phyloP scores from a whole-genome alignment of 2,888 invertebrate species.

The Dendrolimus pini region DNA sequence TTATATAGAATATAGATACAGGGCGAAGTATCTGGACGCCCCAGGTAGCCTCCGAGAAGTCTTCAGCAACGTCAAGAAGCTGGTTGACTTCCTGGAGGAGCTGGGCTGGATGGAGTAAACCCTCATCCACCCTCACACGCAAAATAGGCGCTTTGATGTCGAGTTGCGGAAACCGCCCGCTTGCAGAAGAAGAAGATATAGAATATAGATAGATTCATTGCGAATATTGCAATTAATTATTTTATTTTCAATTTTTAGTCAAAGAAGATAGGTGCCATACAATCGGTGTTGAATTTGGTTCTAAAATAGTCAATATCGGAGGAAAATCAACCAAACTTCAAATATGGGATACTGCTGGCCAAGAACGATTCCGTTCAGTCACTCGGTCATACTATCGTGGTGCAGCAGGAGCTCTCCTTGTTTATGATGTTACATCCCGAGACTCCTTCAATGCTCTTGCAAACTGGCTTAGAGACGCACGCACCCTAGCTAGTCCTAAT shows the following conservation, averaged over 20 bases:
- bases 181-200: too few species aligned
- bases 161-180: too few species aligned
- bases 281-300: conserved; percentile 92
- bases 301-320: conserved; percentile 87
- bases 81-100: too few species aligned
- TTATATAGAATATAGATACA: too few species aligned
- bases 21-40: too few species aligned
- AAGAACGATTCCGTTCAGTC: conserved; percentile 97
- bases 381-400: conserved; percentile 89
- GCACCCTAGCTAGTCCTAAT: conserved; percentile 87
- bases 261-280: conserved; percentile 90
- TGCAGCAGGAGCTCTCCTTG: conserved; percentile 93
- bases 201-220: too few species aligned
- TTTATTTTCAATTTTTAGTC: conserved; percentile 65
- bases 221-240: too few species aligned
- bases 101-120: too few species aligned
- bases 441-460: conserved; percentile 95
- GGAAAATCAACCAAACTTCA: conserved; percentile 89
- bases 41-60: too few species aligned
- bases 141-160: too few species aligned
- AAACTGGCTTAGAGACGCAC: conserved; percentile 90
- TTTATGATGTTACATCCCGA: conserved; percentile 92
- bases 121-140: too few species aligned
- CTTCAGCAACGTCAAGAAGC: too few species aligned
- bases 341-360: conserved; percentile 95